Base-by-base conservation (phyloP, 2,797 vertebrate genomes). In the Protonibea diacanthus region DNA sequence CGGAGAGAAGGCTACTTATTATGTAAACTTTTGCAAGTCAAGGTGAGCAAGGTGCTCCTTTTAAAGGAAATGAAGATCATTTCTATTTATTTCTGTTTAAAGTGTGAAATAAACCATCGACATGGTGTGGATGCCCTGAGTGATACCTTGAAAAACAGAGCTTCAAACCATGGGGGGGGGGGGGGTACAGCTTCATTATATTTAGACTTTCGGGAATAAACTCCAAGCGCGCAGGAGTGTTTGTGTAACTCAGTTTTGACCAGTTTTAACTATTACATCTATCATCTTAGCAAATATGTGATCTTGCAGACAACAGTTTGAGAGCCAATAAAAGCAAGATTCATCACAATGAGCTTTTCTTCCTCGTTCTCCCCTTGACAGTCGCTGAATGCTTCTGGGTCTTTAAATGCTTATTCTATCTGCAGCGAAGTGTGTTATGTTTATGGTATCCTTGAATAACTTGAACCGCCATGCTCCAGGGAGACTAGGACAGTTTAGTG, bases 361-460 rank as follows among this genome's bases (percentile, higher is more conserved):
- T 71, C 42, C 68, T 75, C 10, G 18, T 40, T 83, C 78, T 60
- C 33, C 48, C 75, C 77, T 47, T 25, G 56, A 80, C 71, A 33
- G 1, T 71, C 59, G 49, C 33, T 82, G 53, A 29, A n/a, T 55
- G 33, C 27, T 20, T 29, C 72, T 62, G 25, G 33, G 61, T 84
- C 73, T 73, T 70, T 80, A 77, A 87, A 88, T 86, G 93, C 88
- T 91, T 91, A 94, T 88, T 91, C 90, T 83, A 64, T 91, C 78
- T 83, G 65, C 92, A 93, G 84, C 44, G 88, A 94, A 86, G 89
- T 89, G 86, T 93, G 90, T 58, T 89, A 78, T 94, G 89, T 94
- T 94, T 94, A 91, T 78, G 59, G 85, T 80, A 91, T 57, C 72
- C 69, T 80, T 68, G 69, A 90, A 92, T 91, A 81, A 77, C 84